A percentile compares a stretch with the other conserved stretches of the same genome.
phyloP scores from a whole-genome alignment of 2,888 invertebrate genomes.

The Leptarthrus brevirostris region DNA sequence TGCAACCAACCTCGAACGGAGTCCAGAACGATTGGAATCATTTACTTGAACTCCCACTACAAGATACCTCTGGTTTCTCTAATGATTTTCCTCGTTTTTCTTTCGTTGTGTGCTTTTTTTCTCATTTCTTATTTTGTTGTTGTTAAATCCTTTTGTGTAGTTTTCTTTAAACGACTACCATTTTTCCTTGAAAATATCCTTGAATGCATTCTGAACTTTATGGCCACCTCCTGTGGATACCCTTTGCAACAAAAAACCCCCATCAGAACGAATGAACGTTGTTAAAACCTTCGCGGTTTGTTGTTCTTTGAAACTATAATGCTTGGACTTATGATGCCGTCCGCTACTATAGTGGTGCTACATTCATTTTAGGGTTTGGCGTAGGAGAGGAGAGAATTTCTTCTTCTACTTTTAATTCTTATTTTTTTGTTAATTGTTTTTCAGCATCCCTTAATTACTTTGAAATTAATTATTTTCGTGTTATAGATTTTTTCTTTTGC shows the following conservation, averaged over 20 bases:
- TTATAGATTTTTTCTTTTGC: background rate
- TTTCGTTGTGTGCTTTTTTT: background rate
- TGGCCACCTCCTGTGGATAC: background rate
- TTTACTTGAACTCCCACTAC: background rate
- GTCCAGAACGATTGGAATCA: background rate
- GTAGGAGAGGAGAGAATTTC: too few relatives aligned
- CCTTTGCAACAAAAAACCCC: background rate
- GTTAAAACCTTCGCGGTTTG: background rate
- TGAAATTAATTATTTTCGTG: conserved; percentile 7
- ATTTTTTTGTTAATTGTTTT: background rate
- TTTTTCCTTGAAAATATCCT: conserved; percentile 1
- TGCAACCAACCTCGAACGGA: too few relatives aligned
- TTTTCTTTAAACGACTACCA: conserved; percentile 17
- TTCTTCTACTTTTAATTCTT: background rate
- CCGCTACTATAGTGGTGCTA: background rate
- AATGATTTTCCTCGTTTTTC: background rate
- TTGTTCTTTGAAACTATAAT: background rate
- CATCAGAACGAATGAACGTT: background rate
- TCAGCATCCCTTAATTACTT: conserved; percentile 6
- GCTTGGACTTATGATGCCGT: background rate
- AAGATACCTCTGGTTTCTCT: background rate
- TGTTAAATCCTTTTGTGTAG: background rate
- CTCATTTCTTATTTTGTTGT: background rate
- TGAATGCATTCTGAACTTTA: background rate
- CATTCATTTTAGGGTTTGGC: too few relatives aligned